phyloP scores from a whole-genome alignment of 2,888 invertebrate genomes.

The Dichetophora obliterata region DNA sequence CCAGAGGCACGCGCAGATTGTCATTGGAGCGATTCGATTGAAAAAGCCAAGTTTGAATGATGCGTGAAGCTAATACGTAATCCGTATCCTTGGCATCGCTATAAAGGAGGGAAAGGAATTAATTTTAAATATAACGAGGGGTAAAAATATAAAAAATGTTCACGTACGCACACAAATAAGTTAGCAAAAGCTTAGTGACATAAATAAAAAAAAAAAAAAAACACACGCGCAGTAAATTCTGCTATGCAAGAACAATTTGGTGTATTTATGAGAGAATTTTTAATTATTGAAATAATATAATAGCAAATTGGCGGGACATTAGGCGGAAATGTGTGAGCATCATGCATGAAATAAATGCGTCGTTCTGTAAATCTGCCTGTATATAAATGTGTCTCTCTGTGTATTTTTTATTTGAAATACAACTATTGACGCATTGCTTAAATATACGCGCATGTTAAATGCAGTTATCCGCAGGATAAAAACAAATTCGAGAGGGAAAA shows the following conservation, averaged over 20 bases:
- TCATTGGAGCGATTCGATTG: constrained; percentile 69
- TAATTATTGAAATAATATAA: neutral
- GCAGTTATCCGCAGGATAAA: neutral
- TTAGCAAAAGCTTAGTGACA: neutral
- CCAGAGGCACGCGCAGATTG: constrained; percentile 65
- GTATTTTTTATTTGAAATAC: neutral
- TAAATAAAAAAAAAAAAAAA: neutral
- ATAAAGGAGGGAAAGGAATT: neutral
- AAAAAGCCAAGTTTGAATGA: constrained; percentile 69
- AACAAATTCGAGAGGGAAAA: neutral
- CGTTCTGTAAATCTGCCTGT: neutral
- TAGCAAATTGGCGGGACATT: constrained; percentile 1
- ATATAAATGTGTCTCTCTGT: neutral
- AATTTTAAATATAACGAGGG: neutral
- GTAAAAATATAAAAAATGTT: neutral
- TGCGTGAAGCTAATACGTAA: constrained; percentile 68
- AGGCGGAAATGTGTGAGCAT: neutral
- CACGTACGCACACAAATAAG: constrained; percentile 1
- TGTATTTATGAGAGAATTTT: neutral
- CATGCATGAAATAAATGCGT: no score
- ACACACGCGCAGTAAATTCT: neutral
- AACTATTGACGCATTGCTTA: neutral
- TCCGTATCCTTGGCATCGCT: constrained; percentile 67
- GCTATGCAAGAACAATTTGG: no score
- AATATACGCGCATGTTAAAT: neutral